These are phyloP conservation scores for Achatina immaculata DNA, from an alignment of 1,140 invertebrate genomes.

Conservation along the genomic window DNA sequence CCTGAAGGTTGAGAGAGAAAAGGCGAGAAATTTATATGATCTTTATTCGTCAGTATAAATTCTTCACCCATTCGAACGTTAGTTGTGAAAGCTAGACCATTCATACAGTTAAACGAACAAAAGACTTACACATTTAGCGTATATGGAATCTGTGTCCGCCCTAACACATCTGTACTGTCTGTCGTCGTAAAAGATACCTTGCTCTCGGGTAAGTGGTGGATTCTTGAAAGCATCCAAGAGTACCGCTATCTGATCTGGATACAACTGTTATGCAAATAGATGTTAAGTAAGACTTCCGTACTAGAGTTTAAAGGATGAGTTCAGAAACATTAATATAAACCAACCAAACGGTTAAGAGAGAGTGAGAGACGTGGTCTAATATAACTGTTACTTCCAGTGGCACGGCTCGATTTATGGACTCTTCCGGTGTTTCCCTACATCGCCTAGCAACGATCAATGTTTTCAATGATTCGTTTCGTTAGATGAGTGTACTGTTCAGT, in stretches of 20 bases:
- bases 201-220: conserved; percentile 67
- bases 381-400: no score
- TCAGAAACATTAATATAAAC: not conserved
- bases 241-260: conserved; percentile 65
- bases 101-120: no score
- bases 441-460: no score
- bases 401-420: no score
- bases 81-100: no score
- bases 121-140: conserved; percentile 69
- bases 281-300: not conserved
- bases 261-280: conserved; percentile 56
- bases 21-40: no score
- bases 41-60: no score
- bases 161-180: conserved; percentile 68
- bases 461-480: no score
- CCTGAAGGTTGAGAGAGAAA: no score
- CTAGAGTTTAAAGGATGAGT: not conserved
- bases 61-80: no score
- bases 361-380: conserved; percentile 23
- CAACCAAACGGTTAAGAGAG: not conserved
- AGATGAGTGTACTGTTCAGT: no score
- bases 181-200: conserved; percentile 70
- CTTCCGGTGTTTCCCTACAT: no score
- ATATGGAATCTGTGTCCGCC: conserved; percentile 70
- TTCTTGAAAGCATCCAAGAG: conserved; percentile 69